phyloP scores from a whole-genome alignment of 37 sponge, comb jelly and placozoan genomes.

The Oopsacas minuta region DNA sequence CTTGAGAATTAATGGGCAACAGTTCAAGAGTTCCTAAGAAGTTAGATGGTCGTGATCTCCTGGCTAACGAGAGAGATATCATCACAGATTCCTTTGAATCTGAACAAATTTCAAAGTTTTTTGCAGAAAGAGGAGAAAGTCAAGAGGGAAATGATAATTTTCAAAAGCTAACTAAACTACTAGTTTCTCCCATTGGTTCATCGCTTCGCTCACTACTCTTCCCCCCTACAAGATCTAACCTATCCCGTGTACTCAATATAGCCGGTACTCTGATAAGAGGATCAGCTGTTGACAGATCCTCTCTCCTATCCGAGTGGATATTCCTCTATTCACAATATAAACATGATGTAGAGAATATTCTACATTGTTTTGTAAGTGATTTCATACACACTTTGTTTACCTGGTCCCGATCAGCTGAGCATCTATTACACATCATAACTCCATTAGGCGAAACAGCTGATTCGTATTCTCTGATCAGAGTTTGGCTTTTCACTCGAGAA shows the following conservation, averaged over 20 bases:
- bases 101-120: background rate
- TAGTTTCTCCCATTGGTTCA: background rate
- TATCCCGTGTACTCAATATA: background rate
- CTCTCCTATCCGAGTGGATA: background rate
- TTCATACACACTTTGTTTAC: background rate
- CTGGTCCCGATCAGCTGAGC: background rate
- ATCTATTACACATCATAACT: background rate
- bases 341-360: background rate
- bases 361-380: background rate
- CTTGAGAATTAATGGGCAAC: background rate
- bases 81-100: background rate
- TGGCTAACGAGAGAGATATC: background rate
- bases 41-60: background rate
- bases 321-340: background rate
- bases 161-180: background rate
- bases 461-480: background rate
- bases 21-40: background rate
- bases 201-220: background rate
- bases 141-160: background rate
- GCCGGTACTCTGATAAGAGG: background rate
- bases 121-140: background rate
- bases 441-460: background rate
- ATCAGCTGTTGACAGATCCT: background rate
- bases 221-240: background rate
- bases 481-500: background rate